These are phyloP conservation scores for Pelagia noctiluca DNA, from an alignment of 30 jellyfish, hydroid and myxozoan species.

Conservation along the genomic window DNA sequence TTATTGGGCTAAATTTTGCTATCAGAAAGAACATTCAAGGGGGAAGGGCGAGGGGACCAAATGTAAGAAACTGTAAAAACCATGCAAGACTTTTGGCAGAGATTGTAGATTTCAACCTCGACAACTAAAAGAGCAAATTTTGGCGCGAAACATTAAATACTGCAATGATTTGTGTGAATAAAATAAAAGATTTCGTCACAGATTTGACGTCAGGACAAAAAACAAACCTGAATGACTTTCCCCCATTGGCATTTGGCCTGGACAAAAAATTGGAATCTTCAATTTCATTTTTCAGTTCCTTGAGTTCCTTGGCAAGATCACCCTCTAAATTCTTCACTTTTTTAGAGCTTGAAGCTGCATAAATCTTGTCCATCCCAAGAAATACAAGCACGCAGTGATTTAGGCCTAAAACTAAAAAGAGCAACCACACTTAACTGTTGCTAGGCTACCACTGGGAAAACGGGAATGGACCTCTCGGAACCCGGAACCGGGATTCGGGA, in stretches of 20 bases:
- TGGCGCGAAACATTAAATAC: background rate
- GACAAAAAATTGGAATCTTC: conserved; percentile 69
- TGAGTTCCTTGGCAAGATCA: conserved; percentile 76
- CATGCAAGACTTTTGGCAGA: background rate
- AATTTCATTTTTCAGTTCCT: conserved; percentile 72
- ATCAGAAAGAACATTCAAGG: too few relatives aligned
- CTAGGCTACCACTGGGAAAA: too few relatives aligned
- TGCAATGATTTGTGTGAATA: background rate
- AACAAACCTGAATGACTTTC: background rate
- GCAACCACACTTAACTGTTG: too few relatives aligned
- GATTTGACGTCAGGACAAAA: background rate
- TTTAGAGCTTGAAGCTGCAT: conserved; percentile 63
- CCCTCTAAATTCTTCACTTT: conserved; percentile 63
- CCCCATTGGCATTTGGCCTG: background rate
- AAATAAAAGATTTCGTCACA: background rate
- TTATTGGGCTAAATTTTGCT: too few relatives aligned
- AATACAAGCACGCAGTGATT: too few relatives aligned
- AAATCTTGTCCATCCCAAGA: conserved; percentile 86
- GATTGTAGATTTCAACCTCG: background rate
- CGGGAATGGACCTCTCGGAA: too few relatives aligned
- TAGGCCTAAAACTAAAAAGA: too few relatives aligned
- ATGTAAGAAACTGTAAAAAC: background rate
- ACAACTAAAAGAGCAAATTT: background rate
- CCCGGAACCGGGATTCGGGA: too few relatives aligned
- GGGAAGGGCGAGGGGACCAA: too few relatives aligned